Base-by-base conservation (phyloP, 2,797 vertebrate genomes). In the Acropternis orthonyx region DNA sequence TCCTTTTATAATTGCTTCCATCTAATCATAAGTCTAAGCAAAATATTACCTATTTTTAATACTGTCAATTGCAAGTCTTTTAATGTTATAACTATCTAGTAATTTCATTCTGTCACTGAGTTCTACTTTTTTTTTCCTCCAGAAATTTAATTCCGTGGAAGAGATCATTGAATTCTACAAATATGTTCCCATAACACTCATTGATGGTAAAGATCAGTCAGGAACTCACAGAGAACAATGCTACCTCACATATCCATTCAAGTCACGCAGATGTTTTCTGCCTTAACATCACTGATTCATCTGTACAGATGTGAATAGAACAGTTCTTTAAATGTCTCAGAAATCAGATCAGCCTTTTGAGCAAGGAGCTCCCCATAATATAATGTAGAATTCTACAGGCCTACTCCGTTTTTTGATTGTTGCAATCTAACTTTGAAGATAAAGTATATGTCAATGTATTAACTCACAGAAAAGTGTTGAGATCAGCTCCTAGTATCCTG, bases 151-250 rank as follows among this genome's bases (percentile, higher is more conserved):
- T 87, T 98, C 98, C 0, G 98, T 99, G 78, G 95, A 98, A 92
- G 98, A 98, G 13, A 99, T 99, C 95, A 97, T 99, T 74, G 98
- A 98, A 93, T 98, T 99, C 97, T 98, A 99, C 97, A 98, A 97
- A 93, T 97, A 97, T 10, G 98, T 98, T 65, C 99, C 99, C 34
- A 98, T 99, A 54, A 91, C 96, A 3, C 98, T 99, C 43, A 93
- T 99, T 56, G 98, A 99, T 0, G 98, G 98, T 76, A 99, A 97
- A 92, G 98, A 97, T 51, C 82, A 92, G 15, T 89, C 96, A 1
- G 89, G 96, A 85, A 81, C 27, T 27, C 97, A 95, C 71, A 95
- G 97, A 97, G 62, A 98, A 93, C 95, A 98, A 87, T 98, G 98
- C 90, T 98, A 98, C 88, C 98, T 99, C 58, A 98, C 98, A 2